Base-by-base conservation (phyloP, 2,888 invertebrate species). In the Tryphoninae sp. region DNA sequence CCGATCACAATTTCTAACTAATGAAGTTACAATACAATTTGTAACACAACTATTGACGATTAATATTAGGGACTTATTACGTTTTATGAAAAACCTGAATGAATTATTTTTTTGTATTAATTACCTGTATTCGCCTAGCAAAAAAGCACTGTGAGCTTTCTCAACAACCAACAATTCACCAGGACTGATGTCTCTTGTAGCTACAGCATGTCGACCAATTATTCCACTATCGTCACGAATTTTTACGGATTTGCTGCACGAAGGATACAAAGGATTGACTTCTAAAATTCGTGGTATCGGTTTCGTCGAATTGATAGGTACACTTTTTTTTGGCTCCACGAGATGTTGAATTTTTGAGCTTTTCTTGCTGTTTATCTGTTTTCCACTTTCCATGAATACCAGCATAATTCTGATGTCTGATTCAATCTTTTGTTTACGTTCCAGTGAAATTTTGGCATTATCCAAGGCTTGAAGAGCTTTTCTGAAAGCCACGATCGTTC, bases 141-240 rank as follows among this genome's bases (percentile, higher is more conserved):
- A 92, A 26, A 95, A 95, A 0, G 95, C 94, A 76, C 95, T 95
- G 87, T 95, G 94, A 0, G 97, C 95, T 83, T 94, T 94, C 89
- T 97, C 97, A 8, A 95, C 93, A 0, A 96, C 91, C 77, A 97
- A 89, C 69, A 95, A 93, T 87, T 96, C 95, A 0, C 97, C 97
- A 2, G 95, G 94, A 83, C 93, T 92, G 9, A 97, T 95, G 86
- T 96, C 94, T 78, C 94, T 93, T 0, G 93, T 93, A 0, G 97
- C 96, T 42, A 94, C 93, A 0, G 96, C 97, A 89, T 94, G 96
- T 87, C 97, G 93, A 0, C 97, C 97, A 88, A 94, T 93, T 2
- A 92, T 90, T 22, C 93, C 90, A 16, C 87, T 93, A 73, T 94
- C 94, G 80, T 94, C 93, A 69, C 94, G 94, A 82, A 97, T 94